Evolutionary conservation across 2,113 vertebrate genomes (phyloP), one percentile per base, ranked within the genome.

Genomic region (Nematolebias whitei): DNA sequence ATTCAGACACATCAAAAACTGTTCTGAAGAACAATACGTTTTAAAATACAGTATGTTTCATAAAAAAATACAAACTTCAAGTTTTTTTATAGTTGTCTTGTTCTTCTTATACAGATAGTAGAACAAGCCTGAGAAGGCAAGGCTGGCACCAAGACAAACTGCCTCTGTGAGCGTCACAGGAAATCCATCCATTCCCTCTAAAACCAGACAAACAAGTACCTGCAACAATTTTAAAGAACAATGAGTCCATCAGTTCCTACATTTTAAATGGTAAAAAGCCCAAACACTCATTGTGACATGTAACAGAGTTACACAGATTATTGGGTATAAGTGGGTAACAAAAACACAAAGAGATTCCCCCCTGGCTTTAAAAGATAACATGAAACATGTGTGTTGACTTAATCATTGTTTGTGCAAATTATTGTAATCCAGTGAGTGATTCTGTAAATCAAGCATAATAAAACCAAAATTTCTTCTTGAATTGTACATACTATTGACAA

Each of bases 31-130:
- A 43, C n/a, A 47, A 8, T 7, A 45, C 38, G 15, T 14, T 15
- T 32, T 35, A 48, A 40, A 24, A 9, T 43, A 44, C 45, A 62
- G 18, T 14, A 41, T 4, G 19, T 55, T 29, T 29, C 0, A 29
- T 2, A 35, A 50, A 24, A 71, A 41, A n/a, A 66, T 1, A 53
- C 87, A 80, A 6, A 96, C 95, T 81, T 94, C 90, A 32, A 96
- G 88, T 58, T 85, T 90, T 5, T 93, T 74, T 48, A 92, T 64
- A 0, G 84, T 87, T 26, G 80, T 82, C 70, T 76, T 82, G 71
- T 91, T 94, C 85, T 80, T 94, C 55, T 79, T 91, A 76, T 95
- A 93, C 49, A 93, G 47, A 77, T 93, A 95, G 68, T 92, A 96
- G 74, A 92, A 95, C 49, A 95, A 65, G 8, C 94, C 89, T 6